Evolutionary conservation across 2,113 vertebrate genomes (phyloP).

Genomic region (Xenopus laevis): DNA sequence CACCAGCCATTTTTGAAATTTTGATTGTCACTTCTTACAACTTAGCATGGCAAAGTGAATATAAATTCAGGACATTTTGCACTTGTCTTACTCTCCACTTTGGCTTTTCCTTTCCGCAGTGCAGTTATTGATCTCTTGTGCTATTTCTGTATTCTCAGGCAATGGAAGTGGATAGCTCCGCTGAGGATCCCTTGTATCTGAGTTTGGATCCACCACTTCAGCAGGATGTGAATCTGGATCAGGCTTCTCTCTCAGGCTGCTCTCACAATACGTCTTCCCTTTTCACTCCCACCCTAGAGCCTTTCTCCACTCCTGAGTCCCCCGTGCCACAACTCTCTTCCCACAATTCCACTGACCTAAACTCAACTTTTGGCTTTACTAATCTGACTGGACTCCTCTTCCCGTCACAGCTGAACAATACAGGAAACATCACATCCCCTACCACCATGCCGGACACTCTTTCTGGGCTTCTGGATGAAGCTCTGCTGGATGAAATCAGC

Average conservation of each 20-base stretch:
- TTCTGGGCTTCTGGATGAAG: constrained; percentile 84
- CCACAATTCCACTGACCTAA: constrained; percentile 88
- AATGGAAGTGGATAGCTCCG: constrained; percentile 83
- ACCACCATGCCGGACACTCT: constrained; percentile 81
- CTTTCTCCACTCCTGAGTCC: constrained; percentile 60
- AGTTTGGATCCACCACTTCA: constrained; percentile 70
- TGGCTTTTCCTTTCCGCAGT: too few relatives aligned
- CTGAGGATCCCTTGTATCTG: constrained; percentile 53
- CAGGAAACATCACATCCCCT: constrained; percentile 76
- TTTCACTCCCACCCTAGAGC: constrained; percentile 79
- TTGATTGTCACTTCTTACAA: too few relatives aligned
- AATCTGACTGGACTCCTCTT: constrained; percentile 89
- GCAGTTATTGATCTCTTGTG: too few relatives aligned
- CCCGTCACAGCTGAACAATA: constrained; percentile 76
- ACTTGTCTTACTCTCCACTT: too few relatives aligned
- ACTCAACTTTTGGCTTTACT: constrained; percentile 82
- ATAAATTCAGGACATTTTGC: too few relatives aligned
- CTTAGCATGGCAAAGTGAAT: too few relatives aligned
- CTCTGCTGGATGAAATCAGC: constrained; percentile 97
- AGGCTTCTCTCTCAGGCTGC: constrained; percentile 88
- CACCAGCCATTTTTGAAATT: too few relatives aligned
- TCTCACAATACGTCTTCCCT: constrained; percentile 84
- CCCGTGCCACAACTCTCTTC: constrained; percentile 76
- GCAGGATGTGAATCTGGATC: constrained; percentile 94
- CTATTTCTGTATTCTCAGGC: constrained; percentile 63